Base-by-base conservation (phyloP, 2,888 invertebrate species). In the Erebia aethiops region DNA sequence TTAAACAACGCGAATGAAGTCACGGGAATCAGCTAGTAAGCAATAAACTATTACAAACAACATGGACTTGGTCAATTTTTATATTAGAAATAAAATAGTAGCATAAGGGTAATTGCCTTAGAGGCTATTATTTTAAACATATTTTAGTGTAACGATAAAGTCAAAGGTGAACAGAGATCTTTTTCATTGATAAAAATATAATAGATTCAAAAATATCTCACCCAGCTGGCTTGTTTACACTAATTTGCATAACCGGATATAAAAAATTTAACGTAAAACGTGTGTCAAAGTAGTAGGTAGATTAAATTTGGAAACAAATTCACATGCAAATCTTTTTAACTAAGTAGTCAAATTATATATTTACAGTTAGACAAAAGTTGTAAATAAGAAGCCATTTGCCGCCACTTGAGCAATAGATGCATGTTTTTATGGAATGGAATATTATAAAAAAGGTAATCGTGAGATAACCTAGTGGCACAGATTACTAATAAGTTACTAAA, bases 121-220 rank as follows among this genome's bases (percentile, higher is more conserved):
- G 18, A 9, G 13, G 56, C 56, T 7, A 57, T 57, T 26, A 57
- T 57, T 57, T 26, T 4, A 56, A 56, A 56, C 56, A 11, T 56
- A 1, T 21, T 16, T 18, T 18, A n/a, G 9, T 1, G n/a, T 16
- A 16, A 60, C 7, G 14, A 26, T 18, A 61, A 62, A 13, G 18
- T 21, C 62, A 62, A 14, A 62, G 49, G 62, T 62, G 14, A 49
- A 62, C 21, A 16, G 16, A 13, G 49, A 14, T 21, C 21, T 13
- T 43, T 43, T 62, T 62, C 62, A 62, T 62, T 62, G 62, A 62
- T 49, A 46, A 49, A 62, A 62, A 11, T 43, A 14, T 49, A 62
- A 62, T 62, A 21, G 46, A 62, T 62, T 62, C 62, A 13, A 21
- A n/a, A 13, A 49, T 49, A 26, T 46, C 62, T 9, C 14, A 49